Evolutionary conservation across 1,140 invertebrate species (phyloP).

Genomic region (Rhagoletis pomonella): DNA sequence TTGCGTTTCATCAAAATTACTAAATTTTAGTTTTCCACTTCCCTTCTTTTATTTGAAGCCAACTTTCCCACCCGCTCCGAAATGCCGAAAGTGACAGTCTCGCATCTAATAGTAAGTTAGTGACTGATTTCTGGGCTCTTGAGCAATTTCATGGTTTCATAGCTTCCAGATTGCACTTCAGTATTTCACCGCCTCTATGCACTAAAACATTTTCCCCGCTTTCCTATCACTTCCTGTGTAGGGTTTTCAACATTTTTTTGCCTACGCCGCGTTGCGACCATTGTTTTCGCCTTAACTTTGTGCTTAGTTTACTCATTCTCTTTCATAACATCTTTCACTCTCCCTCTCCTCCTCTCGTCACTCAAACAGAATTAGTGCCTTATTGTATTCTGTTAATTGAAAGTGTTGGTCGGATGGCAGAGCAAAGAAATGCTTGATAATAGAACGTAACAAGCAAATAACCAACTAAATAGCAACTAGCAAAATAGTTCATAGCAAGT

Average conservation of each 20-base stretch:
- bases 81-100: not conserved
- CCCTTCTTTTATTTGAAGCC: not conserved
- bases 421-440: constrained; percentile 36
- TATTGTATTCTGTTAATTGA: constrained; percentile 51
- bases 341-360: not conserved
- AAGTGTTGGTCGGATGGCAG: constrained; percentile 42
- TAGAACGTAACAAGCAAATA: not conserved
- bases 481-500: not conserved
- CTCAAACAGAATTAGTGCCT: not conserved
- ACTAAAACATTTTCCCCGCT: not conserved
- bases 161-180: constrained; percentile 7
- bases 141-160: constrained; percentile 43
- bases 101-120: constrained; percentile 11
- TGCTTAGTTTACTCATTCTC: not conserved
- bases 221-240: not conserved
- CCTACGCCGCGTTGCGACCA: not conserved
- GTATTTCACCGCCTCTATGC: not conserved
- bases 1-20: not conserved
- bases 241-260: not conserved
- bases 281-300: constrained; percentile 1
- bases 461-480: not conserved
- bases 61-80: not conserved
- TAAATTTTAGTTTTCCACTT: no score
- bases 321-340: not conserved
- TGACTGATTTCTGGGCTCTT: constrained; percentile 46